Base-by-base conservation (phyloP, 2,113 vertebrate species). In the Oryzias woworae region DNA sequence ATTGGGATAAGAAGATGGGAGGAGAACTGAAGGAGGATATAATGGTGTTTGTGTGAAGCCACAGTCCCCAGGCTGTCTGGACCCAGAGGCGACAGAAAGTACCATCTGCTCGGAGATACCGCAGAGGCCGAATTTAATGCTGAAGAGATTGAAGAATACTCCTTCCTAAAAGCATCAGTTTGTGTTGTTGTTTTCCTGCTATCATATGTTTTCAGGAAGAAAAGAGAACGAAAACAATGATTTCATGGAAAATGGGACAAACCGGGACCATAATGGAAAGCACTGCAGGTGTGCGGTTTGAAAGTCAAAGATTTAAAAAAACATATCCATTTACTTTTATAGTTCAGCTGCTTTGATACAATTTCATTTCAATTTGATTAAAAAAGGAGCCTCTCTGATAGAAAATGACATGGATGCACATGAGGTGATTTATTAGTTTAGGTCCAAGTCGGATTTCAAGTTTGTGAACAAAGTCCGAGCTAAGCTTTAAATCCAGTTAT, bases 41-140 rank as follows among this genome's bases (percentile, higher is more conserved):
- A 73, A 76, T 78, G 23, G 65, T 65, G 68, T 79, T 77, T 83
- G 59, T 78, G 36, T 72, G 64, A 14, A 59, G 51, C 66, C 62
- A 53, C 26, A 6, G 42, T 76, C 83, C 72, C 78, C 50, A 65
- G 74, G 81, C 74, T 49, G 83, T 82, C 72, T 82, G 67, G 60
- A 73, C 69, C 78, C 74, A 58, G 61, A 72, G 81, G 77, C 73
- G 78, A 58, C 50, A 69, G 53, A 71, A 36, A 47, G 68, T 50
- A 67, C 59, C 69, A 77, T 73, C 23, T 71, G 79, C 73, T 79
- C 45, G 1, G 46, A 58, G 64, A 69, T 44, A 61, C 47, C 66
- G 22, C 23, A 56, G 50, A 66, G 18, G 20, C 13, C 5, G 57
- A 16, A 17, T 53, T 48, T 58, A 50, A 67, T 57, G 17, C 41